Evolutionary conservation across 2,113 vertebrate genomes (phyloP).

Genomic region (Leucosticte australis): DNA sequence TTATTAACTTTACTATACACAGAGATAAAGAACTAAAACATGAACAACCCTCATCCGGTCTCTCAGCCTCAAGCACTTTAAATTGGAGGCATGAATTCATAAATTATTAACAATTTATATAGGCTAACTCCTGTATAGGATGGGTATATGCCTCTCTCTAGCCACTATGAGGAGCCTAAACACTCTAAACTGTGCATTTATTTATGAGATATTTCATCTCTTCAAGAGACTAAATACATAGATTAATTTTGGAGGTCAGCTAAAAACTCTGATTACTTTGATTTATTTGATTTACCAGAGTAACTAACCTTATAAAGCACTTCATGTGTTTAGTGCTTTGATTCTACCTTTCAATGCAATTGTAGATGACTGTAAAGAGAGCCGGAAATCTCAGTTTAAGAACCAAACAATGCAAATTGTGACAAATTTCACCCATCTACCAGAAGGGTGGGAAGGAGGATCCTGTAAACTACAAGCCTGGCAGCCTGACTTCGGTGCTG

Average conservation of each 20-base stretch:
- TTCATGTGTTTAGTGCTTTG: background rate
- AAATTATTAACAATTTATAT: background rate
- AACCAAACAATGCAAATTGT: background rate
- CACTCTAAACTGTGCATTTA: background rate
- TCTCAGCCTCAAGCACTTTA: background rate
- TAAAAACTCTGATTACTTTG: background rate
- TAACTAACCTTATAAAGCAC: background rate
- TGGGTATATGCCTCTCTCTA: background rate
- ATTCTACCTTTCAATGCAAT: background rate
- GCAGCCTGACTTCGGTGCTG: background rate
- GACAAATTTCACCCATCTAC: background rate
- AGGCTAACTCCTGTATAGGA: background rate
- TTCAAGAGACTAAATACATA: background rate
- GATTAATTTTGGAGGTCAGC: background rate
- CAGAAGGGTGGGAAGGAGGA: background rate
- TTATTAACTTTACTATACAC: background rate
- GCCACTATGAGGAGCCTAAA: background rate
- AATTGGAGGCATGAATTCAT: background rate
- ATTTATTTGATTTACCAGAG: background rate
- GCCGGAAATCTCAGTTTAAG: background rate
- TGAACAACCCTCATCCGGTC: background rate
- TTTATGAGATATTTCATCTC: background rate
- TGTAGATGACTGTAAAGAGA: background rate
- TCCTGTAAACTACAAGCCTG: background rate
- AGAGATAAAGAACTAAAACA: background rate